These are phyloP conservation scores for Drosophila testacea DNA, from an alignment of 2,888 invertebrate species.

Conservation along the genomic window DNA sequence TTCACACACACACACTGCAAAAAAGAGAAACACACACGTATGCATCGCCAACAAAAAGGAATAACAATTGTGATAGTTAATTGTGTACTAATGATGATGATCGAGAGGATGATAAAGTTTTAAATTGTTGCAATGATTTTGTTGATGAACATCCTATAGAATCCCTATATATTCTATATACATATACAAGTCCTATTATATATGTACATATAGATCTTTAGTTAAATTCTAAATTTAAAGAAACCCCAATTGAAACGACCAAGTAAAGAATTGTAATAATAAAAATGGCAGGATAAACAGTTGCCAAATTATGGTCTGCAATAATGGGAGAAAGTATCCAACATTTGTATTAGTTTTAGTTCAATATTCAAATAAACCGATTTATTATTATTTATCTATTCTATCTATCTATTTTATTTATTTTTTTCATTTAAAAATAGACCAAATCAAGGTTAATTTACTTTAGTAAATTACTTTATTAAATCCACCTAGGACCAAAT, in stretches of 20 bases:
- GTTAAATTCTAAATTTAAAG: slow-evolving; percentile 50
- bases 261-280: slow-evolving; percentile 40
- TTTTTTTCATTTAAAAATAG: too few relatives aligned
- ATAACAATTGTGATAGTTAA: slow-evolving; percentile 72
- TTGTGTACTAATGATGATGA: slow-evolving; percentile 43
- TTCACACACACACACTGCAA: slow-evolving; percentile 17
- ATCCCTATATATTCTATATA: slow-evolving; percentile 22
- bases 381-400: too few relatives aligned
- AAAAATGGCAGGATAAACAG: slow-evolving; percentile 14
- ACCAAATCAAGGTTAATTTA: too few relatives aligned
- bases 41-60: slow-evolving; percentile 65
- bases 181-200: slow-evolving; percentile 45
- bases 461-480: too few relatives aligned
- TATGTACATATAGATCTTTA: slow-evolving; percentile 55
- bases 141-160: slow-evolving; percentile 14
- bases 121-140: slow-evolving; percentile 2
- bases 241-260: slow-evolving; percentile 59
- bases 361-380: slow-evolving; percentile 61
- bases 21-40: slow-evolving; percentile 7
- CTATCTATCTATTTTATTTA: too few relatives aligned
- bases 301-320: slow-evolving; percentile 43
- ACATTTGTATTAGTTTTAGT: slow-evolving; percentile 61
- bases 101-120: slow-evolving; percentile 8
- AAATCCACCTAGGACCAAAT: too few relatives aligned
- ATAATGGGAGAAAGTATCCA: slow-evolving; percentile 45